Evolutionary conservation across 2,888 invertebrate species (phyloP).

Genomic region (Beris morrisii): DNA sequence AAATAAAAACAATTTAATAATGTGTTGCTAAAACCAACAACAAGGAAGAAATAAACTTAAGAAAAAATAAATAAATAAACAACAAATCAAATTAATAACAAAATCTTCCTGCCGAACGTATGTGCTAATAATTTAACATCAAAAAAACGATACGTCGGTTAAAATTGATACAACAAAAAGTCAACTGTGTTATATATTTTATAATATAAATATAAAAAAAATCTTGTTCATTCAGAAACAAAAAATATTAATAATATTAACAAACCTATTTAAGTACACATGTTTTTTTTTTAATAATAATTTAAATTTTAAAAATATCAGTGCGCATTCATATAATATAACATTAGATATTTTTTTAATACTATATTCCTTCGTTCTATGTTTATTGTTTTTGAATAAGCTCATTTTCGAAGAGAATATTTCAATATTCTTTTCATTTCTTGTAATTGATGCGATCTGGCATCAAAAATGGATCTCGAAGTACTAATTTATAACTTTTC

Average conservation of each 20-base stretch:
- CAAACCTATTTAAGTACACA: constrained; percentile 15
- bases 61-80: neutral
- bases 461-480: constrained; percentile 28
- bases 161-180: constrained; percentile 46
- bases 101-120: constrained; percentile 18
- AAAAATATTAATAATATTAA: constrained; percentile 25
- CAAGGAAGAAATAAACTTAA: neutral
- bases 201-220: constrained; percentile 44
- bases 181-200: constrained; percentile 56
- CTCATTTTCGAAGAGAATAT: neutral
- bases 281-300: constrained; percentile 3
- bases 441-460: neutral
- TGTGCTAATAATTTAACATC: constrained; percentile 12
- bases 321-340: constrained; percentile 12
- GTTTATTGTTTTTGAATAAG: constrained; percentile 7
- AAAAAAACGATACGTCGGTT: constrained; percentile 41
- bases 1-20: neutral
- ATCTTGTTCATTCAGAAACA: constrained; percentile 35
- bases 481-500: constrained; percentile 11
- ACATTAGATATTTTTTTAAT: constrained; percentile 12
- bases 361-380: constrained; percentile 5
- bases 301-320: constrained; percentile 14
- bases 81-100: constrained; percentile 1
- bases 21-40: constrained; percentile 8
- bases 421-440: constrained; percentile 11